A percentile compares a stretch with the other conserved stretches of the same genome.
phyloP scores from a whole-genome alignment of 1,140 invertebrate species.

The Caenorhabditis elegans region DNA sequence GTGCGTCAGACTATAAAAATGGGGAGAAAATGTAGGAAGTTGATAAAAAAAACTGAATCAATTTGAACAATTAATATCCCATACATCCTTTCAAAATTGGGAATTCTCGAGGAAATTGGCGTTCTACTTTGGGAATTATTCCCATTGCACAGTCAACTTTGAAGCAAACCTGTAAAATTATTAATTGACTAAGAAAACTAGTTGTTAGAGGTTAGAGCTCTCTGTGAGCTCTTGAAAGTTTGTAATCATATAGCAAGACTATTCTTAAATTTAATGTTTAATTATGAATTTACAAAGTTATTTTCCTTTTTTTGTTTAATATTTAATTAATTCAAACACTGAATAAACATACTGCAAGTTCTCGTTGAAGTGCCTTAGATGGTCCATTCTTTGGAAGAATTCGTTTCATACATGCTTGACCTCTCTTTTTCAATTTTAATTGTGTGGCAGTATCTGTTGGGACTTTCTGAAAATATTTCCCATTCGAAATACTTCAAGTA shows the following conservation, averaged over 20 bases:
- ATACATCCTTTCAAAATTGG: conserved; percentile 1
- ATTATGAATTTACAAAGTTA: too few species aligned
- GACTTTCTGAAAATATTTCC: conserved; percentile 2
- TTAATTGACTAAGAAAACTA: neutral
- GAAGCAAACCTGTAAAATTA: neutral
- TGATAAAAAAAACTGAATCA: too few species aligned
- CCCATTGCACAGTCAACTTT: conserved; percentile 10
- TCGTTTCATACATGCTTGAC: conserved; percentile 12
- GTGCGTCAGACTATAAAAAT: neutral
- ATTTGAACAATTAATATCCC: neutral
- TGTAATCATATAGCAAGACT: too few species aligned
- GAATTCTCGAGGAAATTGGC: neutral
- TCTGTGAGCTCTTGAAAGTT: too few species aligned
- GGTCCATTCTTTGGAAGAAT: conserved; percentile 6
- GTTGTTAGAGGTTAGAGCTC: too few species aligned
- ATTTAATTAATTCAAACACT: too few species aligned
- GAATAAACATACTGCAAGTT: neutral
- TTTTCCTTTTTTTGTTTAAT: too few species aligned
- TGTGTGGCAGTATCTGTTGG: neutral
- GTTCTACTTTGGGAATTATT: neutral
- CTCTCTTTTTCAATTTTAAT: conserved; percentile 11
- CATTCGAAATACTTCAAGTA: neutral
- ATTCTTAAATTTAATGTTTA: too few species aligned
- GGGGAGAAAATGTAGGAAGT: too few species aligned
- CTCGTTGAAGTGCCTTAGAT: neutral